A percentile compares a stretch with the other conserved stretches of the same genome.
These are phyloP conservation scores for Scomber colias DNA, from an alignment of 2,113 vertebrate species.

Conservation along the genomic window DNA sequence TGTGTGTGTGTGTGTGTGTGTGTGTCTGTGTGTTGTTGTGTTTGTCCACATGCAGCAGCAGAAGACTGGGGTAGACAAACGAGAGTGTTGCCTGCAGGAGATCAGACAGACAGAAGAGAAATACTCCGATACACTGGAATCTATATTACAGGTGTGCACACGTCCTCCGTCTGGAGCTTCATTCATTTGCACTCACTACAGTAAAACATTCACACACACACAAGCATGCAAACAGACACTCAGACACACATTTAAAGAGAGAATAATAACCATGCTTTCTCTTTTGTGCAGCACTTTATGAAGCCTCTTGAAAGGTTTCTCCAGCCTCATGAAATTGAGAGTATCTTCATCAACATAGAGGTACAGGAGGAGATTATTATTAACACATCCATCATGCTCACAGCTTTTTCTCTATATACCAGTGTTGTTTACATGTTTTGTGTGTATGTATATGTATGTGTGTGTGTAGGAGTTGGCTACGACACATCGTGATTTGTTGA, in stretches of 20 bases:
- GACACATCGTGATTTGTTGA: constrained; percentile 85
- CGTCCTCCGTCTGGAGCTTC: neutral
- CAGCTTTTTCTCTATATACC: neutral
- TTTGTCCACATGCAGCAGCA: constrained; percentile 72
- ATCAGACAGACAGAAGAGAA: constrained; percentile 93
- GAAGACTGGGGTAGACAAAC: constrained; percentile 88
- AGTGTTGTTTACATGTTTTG: constrained; percentile 9
- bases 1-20: neutral
- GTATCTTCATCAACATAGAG: constrained; percentile 92
- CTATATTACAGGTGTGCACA: constrained; percentile 88
- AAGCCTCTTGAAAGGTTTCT: constrained; percentile 90
- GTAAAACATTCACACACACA: neutral
- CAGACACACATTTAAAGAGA: neutral
- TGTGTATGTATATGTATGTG: neutral
- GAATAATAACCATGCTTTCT: neutral
- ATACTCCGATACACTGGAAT: constrained; percentile 90
- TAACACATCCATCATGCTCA: neutral
- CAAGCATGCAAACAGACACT: neutral
- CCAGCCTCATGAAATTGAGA: constrained; percentile 87
- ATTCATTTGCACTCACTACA: constrained; percentile 1
- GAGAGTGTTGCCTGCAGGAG: constrained; percentile 92
- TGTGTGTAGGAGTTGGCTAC: constrained; percentile 85
- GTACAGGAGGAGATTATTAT: constrained; percentile 68
- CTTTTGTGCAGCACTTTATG: constrained; percentile 88
- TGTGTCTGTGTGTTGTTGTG: neutral